Percentiles rank a stretch among this genome's conserved stretches.
These are phyloP conservation scores for Platyscapa corneri DNA, from an alignment of 1,140 invertebrate species.

Conservation along the genomic window DNA sequence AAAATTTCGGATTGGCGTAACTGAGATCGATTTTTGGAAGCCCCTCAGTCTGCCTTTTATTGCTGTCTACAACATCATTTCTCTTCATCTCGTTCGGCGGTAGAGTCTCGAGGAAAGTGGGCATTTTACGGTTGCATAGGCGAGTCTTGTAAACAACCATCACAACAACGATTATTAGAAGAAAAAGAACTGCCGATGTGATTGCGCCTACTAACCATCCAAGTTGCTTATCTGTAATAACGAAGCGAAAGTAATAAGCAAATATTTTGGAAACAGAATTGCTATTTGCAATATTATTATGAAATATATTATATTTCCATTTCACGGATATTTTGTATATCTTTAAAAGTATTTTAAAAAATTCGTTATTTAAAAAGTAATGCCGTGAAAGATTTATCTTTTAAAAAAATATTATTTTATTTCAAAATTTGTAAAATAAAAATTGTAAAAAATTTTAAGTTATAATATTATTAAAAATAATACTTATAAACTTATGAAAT, in stretches of 20 bases:
- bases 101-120: slow-evolving; percentile 62
- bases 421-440: not conserved
- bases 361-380: too few species aligned
- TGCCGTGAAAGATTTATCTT: too few species aligned
- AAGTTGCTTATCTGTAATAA: slow-evolving; percentile 64
- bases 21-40: slow-evolving; percentile 33
- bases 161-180: slow-evolving; percentile 67
- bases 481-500: not conserved
- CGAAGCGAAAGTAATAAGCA: not conserved
- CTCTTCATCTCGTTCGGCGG: slow-evolving; percentile 52
- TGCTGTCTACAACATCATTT: not conserved
- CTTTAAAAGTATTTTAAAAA: too few species aligned
- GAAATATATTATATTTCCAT: too few species aligned
- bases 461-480: not conserved
- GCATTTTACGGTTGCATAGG: slow-evolving; percentile 59
- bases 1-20: slow-evolving; percentile 46
- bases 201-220: slow-evolving; percentile 70
- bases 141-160: slow-evolving; percentile 67
- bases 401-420: too few species aligned
- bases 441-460: not conserved
- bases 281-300: not conserved
- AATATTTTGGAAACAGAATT: not conserved
- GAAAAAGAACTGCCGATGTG: slow-evolving; percentile 66
- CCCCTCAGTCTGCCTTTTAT: not conserved
- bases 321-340: too few species aligned